Evolutionary conservation across 2,113 vertebrate species (phyloP), one percentile per base, ranked within the genome.

Genomic region (Pluvianellus socialis): DNA sequence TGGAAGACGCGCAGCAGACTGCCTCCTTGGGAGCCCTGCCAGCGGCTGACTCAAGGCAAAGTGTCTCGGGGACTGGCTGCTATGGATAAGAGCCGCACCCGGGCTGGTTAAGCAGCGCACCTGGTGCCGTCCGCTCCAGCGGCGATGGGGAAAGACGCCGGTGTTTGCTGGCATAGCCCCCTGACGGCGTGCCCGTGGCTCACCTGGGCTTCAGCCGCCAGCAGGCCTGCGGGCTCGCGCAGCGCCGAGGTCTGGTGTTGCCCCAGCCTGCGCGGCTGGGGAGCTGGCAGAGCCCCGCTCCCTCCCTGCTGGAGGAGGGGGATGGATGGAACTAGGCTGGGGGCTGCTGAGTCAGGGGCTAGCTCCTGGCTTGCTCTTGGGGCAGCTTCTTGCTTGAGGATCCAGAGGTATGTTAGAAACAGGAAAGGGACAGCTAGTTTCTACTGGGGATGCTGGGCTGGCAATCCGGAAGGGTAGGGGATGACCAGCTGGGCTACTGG

Each of bases 21-120:
- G 77, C 55, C 79, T 95, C 61, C 35, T 63, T 7, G 71, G 91
- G 89, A 97, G 84, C 40, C 47, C 62, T 80, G 96, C 97, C 96
- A 96, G 94, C 0, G 3, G 23, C 79, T 79, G 81, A 90, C 94
- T 84, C 70, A 68, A 28, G 55, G 45, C 7, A 4, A 49, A 71
- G 49, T 23, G 45, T 87, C 79, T 61, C 2, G 1, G 40, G 56
- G 88, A 45, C 33, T 8, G 65, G 3, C 14, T n/a, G 53, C 27
- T 8, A 33, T 28, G 73, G 84, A 10, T 12, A 11, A 53, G 50
- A 62, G 63, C 71, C 33, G 4, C 70, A 9, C 90, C 63, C 5
- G 38, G 45, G 45, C 76, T 68, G 28, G 67, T 50, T 50, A 44
- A 30, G 59, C 38, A 58, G 89, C 58, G 10, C 93, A 92, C 94